Base-by-base conservation (phyloP, 2,113 vertebrate genomes). In the Platichthys stellatus region DNA sequence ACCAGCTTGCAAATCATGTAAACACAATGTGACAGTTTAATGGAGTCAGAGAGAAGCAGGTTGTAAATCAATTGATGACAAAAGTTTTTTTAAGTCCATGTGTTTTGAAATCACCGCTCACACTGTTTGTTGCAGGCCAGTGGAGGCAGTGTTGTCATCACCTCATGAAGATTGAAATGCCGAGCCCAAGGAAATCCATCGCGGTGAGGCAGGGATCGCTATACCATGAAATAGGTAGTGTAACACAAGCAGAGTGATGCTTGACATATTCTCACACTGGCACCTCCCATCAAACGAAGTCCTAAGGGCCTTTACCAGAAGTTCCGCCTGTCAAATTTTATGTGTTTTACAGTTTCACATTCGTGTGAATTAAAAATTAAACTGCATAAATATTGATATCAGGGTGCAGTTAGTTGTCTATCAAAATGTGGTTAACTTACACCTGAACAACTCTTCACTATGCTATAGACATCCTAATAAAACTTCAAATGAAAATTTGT, bases 71-170 rank as follows among this genome's bases (percentile, higher is more conserved):
- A 23, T n/a, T 67, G 5, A n/a, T 56, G 6, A 6, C 7, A 12
- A 10, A 35, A 20, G 9, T 20, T 40, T 56, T 56, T n/a, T 9
- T 0, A 2, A 3, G 0, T 21, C 2, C 2, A n/a, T 56, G 17
- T 65, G 26, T 18, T 59, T 18, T 21, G 1, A 61, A 60, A 54
- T 58, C 2, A 17, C 4, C 18, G 18, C 47, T 24, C 23, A 12
- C 63, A 0, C 3, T 35, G 0, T 58, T 76, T 68, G 64, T 64
- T 69, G 0, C 86, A 96, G 96, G 92, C 69, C 94, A 95, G 38
- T 97, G 96, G 96, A 95, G 93, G 80, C 96, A 95, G 60, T 96
- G 96, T 72, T 96, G 96, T 1, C 93, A 96, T 2, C 92, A 93
- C 40, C 74, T 97, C 57, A 96, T 97, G 96, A 94, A 92, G 76